Evolutionary conservation across 37 sponge, comb jelly and placozoan genomes (phyloP), one percentile per base, ranked within the genome.

Genomic region (Aplysina aerophoba): DNA sequence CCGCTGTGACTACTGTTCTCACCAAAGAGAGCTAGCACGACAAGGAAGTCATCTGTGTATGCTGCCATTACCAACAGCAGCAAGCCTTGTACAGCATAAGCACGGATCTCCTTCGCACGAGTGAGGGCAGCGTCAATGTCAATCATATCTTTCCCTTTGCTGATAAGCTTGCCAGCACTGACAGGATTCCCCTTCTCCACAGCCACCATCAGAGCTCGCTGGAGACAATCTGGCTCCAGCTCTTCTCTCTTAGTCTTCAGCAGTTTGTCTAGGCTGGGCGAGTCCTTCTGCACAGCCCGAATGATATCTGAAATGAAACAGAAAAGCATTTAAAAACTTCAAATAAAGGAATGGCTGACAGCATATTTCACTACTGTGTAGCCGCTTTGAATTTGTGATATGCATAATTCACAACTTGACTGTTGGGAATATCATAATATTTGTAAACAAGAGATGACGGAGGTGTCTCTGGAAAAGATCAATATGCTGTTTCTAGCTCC

Each of bases 21-120:
- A 12, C 88, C 90, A 87, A 85, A 93, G 59, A 93, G 81, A 22
- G 78, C 87, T 30, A 89, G 85, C 35, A 93, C 87, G 17, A 93
- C 81, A 25, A 66, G 22, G 21, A 57, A 62, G 69, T 93, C 84
- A n/a, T 86, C 81, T 11, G 38, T 60, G 57, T 34, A 20, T 12
- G 93, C 90, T 24, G 93, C 93, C 15, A 73, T 84, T 19, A 89
- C 85, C 38, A 93, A 40, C 22, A 93, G 88, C 6, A 93, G 83
- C 85, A 89, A 84, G 38, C 83, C 93, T 33, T 80, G 67, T 0
- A 85, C 90, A 31, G 83, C 74, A 30, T 87, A 82, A 40, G 87
- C 84, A 61, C 78, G 83, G 27, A 82, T 64, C 15, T 81, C 57
- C 39, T 73, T 80, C 0, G 90, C 59, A 11, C 44, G 27, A 50